Evolutionary conservation across 2,888 invertebrate species (phyloP).

Genomic region (Plebejus argus): DNA sequence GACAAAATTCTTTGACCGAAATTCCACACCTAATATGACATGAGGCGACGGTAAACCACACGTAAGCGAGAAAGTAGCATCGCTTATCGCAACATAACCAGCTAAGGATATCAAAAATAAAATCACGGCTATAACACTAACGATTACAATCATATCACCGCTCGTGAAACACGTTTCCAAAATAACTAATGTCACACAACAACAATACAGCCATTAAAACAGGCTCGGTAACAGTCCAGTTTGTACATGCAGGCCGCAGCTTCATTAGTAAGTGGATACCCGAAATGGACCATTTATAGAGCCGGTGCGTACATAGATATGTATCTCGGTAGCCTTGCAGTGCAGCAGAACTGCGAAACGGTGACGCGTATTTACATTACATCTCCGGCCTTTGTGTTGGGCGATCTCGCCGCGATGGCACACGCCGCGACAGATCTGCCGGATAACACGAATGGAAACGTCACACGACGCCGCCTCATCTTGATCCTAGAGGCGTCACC

Average conservation of each 20-base stretch:
- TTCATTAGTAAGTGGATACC: conserved; percentile 79
- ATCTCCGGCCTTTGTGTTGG: conserved; percentile 76
- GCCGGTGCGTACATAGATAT: conserved; percentile 70
- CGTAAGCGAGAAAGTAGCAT: conserved; percentile 24
- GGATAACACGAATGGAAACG: conserved; percentile 77
- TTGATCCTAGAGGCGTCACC: conserved; percentile 45
- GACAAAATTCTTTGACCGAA: background rate
- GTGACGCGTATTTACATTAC: conserved; percentile 74
- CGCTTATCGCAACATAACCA: background rate
- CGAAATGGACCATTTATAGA: conserved; percentile 77
- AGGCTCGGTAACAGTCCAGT: conserved; percentile 69
- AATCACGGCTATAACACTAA: conserved; percentile 19
- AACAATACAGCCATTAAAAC: conserved; percentile 62
- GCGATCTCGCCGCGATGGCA: conserved; percentile 71
- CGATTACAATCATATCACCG: conserved; percentile 32
- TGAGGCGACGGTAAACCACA: background rate
- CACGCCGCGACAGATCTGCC: conserved; percentile 72
- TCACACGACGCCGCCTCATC: conserved; percentile 69
- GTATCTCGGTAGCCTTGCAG: conserved; percentile 70
- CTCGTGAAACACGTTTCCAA: conserved; percentile 46
- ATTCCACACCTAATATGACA: conserved; percentile 8
- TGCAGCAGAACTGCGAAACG: conserved; percentile 60
- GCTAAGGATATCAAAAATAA: conserved; percentile 14
- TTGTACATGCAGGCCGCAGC: conserved; percentile 63
- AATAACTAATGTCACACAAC: conserved; percentile 58